Evolutionary conservation across 2,113 vertebrate species (phyloP), one percentile per base, ranked within the genome.

Genomic region (Phocoena phocoena): DNA sequence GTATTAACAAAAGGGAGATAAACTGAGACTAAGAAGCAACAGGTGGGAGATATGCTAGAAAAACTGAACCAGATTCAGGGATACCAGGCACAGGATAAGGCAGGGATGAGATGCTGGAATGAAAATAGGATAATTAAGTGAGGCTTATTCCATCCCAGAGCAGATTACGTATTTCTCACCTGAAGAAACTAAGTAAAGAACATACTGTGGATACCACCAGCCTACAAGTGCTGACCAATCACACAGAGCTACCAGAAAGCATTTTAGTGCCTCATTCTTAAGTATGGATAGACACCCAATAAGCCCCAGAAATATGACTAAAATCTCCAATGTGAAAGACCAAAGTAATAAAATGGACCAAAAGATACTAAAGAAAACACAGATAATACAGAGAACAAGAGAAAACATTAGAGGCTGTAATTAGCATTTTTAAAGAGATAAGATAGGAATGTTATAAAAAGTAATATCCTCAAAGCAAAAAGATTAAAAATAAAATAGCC

Each of bases 121-220:
- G 33, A 84, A 79, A 97, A 85, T 15, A 88, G 36, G 28, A 44
- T 58, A 93, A 93, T 53, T 85, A 67, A 67, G n/a, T 77, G 44
- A 95, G 65, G 33, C 10, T 91, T n/a, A 88, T 91, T 88, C 50
- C 11, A 77, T 79, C 63, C 21, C 13, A 96, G 36, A 67, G 21
- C 17, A 95, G 50, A 88, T 31, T 36, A 90, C 18, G 83, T 17
- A 85, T 86, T 96, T 96, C 50, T 93, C 50, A 83, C 80, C n/a
- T 88, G 44, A 93, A 93, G 53, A 97, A 92, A 93, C 50, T 70
- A 95, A 93, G 28, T 47, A 88, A 95, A 97, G 73, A 93, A 92
- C 18, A 90, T 62, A 67, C 18, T 89, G 53, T 60, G 55, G 77
- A 60, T 93, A 88, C 26, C 11, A 93, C 20, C 44, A 91, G 71